Evolutionary conservation across 2,113 vertebrate species (phyloP).

Genomic region (Shinisaurus crocodilurus): DNA sequence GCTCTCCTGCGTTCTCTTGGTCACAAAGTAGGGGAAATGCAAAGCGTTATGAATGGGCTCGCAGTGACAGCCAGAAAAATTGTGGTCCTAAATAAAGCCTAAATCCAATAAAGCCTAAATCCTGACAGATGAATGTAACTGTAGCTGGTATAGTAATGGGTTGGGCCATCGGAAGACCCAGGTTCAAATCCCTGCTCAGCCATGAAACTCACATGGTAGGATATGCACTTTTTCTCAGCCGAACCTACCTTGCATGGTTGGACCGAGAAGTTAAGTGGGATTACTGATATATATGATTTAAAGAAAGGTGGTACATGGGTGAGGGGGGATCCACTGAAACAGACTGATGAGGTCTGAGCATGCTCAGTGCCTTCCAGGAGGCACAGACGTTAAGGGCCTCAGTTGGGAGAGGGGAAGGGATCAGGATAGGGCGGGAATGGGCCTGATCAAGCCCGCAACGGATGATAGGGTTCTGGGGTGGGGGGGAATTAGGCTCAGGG

Average conservation of each 20-base stretch:
- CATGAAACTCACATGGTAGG: neutral
- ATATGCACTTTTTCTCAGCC: neutral
- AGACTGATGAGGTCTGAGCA: too few species aligned
- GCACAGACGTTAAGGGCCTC: too few species aligned
- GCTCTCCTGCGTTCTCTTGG: neutral
- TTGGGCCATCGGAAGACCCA: neutral
- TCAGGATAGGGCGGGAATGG: too few species aligned
- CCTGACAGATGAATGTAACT: too few species aligned
- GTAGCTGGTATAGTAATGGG: neutral
- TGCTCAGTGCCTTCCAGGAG: too few species aligned
- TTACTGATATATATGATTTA: neutral
- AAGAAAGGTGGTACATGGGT: neutral
- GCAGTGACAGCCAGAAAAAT: neutral
- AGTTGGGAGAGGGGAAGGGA: too few species aligned
- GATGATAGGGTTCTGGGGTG: too few species aligned
- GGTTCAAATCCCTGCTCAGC: neutral
- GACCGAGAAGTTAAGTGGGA: neutral
- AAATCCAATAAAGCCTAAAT: neutral
- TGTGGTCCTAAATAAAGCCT: too few species aligned
- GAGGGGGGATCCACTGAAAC: too few species aligned
- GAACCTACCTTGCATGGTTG: neutral
- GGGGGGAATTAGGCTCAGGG: too few species aligned
- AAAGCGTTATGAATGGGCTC: accelerated
- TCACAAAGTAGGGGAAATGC: too few species aligned
- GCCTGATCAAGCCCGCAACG: too few species aligned